phyloP scores from a whole-genome alignment of 2,797 vertebrate species.

The Crenuchus spilurus region DNA sequence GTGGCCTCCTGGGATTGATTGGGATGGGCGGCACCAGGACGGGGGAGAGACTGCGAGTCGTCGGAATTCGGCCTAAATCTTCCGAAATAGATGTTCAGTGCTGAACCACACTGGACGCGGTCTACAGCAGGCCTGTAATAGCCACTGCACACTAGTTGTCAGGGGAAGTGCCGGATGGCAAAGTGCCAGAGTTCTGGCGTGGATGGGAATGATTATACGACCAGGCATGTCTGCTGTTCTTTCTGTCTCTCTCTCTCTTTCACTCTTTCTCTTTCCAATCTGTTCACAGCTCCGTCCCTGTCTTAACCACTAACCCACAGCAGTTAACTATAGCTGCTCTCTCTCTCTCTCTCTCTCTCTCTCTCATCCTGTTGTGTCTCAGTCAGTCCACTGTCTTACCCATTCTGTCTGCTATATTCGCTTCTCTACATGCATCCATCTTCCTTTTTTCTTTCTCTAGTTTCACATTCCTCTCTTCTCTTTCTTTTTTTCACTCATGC shows the following conservation, averaged over 20 bases:
- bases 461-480: not conserved
- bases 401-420: conserved; percentile 28
- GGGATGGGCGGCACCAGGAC: conserved; percentile 64
- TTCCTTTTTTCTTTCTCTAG: not conserved
- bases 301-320: conserved; percentile 54
- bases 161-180: conserved; percentile 53
- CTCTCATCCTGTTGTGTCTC: conserved; percentile 3
- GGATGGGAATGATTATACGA: conserved; percentile 82
- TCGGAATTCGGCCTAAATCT: conserved; percentile 67
- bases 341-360: conserved; percentile 29
- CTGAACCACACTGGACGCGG: conserved; percentile 72
- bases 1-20: conserved; percentile 52
- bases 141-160: conserved; percentile 47
- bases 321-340: conserved; percentile 17
- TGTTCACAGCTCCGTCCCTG: conserved; percentile 27
- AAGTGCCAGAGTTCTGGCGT: conserved; percentile 52
- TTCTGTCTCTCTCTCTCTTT: conserved; percentile 45
- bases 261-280: conserved; percentile 44
- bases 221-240: conserved; percentile 56
- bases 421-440: conserved; percentile 23
- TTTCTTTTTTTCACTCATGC: not conserved
- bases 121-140: conserved; percentile 74
- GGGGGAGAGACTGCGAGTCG: conserved; percentile 37
- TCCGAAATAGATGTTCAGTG: conserved; percentile 75
- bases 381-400: conserved; percentile 25